A percentile compares a stretch with the other conserved stretches of the same genome.
Evolutionary conservation across 2,797 vertebrate species (phyloP).

Genomic region (Mus spretus): DNA sequence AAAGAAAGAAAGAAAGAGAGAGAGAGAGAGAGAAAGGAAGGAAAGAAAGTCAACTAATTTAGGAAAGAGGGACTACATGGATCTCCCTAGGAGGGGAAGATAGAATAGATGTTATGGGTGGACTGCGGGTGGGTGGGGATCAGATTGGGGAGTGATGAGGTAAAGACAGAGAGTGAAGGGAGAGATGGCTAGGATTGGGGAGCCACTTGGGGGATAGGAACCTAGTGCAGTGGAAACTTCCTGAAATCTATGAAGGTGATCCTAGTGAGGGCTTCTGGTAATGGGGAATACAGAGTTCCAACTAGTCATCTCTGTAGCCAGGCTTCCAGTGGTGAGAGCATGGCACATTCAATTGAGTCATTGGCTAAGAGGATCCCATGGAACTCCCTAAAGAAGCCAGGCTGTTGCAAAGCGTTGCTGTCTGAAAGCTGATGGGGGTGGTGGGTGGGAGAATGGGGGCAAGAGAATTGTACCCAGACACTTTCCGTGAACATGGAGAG

Average conservation of each 20-base stretch:
- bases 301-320: background rate
- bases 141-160: no score
- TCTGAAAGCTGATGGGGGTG: background rate
- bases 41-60: background rate
- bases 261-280: background rate
- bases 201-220: background rate
- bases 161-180: background rate
- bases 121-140: background rate
- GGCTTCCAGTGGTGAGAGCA: background rate
- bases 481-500: background rate
- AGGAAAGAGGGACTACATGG: background rate
- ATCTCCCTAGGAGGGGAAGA: background rate
- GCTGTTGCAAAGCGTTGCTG: background rate
- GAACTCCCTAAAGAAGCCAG: background rate
- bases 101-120: background rate
- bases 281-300: background rate
- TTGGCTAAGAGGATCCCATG: background rate
- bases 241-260: background rate
- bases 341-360: background rate
- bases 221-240: background rate
- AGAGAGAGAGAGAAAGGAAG: rapidly evolving
- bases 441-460: no score
- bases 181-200: background rate
- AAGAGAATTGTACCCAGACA: background rate
- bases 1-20: no score